Evolutionary conservation across 2,888 invertebrate species (phyloP), one percentile per base, ranked within the genome.

Genomic region (Bellardia pandia): DNA sequence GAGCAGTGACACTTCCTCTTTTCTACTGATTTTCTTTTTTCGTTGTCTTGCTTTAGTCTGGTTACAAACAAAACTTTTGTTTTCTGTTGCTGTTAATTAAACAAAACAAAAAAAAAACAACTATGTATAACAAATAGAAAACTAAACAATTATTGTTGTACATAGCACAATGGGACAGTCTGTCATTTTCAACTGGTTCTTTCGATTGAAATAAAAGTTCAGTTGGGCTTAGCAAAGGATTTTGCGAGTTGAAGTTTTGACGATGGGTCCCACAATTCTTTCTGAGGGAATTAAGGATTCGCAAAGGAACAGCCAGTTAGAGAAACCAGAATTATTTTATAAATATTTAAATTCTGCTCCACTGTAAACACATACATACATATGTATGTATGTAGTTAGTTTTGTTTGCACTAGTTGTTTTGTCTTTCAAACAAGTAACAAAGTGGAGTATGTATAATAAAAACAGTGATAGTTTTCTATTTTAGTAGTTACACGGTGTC

Each of bases 1-100:
- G 84, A 16, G 42, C 77, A 74, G 74, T 78, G 85, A 87, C 74
- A 87, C 69, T 87, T 87, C 86, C 84, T 80, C 76, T 71, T 42
- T 69, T 42, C n/a, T 40, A 69, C 3, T 40, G 58, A 79, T 51
- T 69, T 69, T 60, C 48, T 37, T 40, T 37, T 23, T 60, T 56
- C n/a, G 56, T 56, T 40, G 11, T 42, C 33, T 33, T 40, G 58
- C 45, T 45, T 53, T 60, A 16, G 30, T 68, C 60, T 69, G 62
- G 4, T 69, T 42, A 40, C 23, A 62, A 51, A 48, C 30, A 83
- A 62, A 78, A 85, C 87, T 87, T 87, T 87, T 87, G 80, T 84
- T 84, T 84, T 84, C 80, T 86, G 45, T 76, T 79, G 76, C 76
- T 80, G 74, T 69, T 51, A 72, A 69, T 42, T 40, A 37, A 16